A percentile compares a stretch with the other conserved stretches of the same genome.
Conservation (phyloP, 2,888 invertebrate species). For the Teleiodes luculella region DNA sequence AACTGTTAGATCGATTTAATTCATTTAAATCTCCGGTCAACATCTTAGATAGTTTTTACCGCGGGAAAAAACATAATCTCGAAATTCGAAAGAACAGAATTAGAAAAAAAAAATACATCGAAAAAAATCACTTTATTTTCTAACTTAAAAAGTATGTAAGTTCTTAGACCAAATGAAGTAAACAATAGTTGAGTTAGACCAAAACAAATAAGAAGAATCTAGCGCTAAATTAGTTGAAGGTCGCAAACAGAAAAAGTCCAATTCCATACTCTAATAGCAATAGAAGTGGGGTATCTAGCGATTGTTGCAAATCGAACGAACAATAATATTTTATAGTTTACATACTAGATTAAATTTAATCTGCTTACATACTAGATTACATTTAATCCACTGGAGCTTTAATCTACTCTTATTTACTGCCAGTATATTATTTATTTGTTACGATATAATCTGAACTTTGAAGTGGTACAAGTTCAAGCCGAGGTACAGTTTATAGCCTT, state of each 20-base stretch:
- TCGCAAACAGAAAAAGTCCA: not conserved
- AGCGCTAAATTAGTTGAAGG: not conserved
- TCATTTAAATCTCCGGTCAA: too few relatives aligned
- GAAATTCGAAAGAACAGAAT: too few relatives aligned
- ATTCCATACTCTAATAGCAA: not conserved
- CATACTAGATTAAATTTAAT: not conserved
- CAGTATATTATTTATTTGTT: not conserved
- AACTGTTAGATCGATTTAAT: too few relatives aligned
- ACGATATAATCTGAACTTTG: not conserved
- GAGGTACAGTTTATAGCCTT: not conserved
- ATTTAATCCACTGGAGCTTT: not conserved
- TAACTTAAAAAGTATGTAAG: too few relatives aligned
- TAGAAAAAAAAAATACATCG: too few relatives aligned
- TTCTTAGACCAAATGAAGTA: too few relatives aligned
- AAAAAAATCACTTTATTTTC: not conserved
- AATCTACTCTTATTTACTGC: not conserved
- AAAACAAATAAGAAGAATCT: not conserved
- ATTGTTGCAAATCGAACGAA: too few relatives aligned
- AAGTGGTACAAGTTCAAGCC: not conserved
- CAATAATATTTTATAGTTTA: not conserved
- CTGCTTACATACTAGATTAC: not conserved
- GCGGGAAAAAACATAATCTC: too few relatives aligned
- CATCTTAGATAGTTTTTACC: too few relatives aligned
- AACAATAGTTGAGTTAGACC: not conserved
- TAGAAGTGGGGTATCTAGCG: not conserved